Evolutionary conservation across 2,888 invertebrate genomes (phyloP), one percentile per base, ranked within the genome.

Genomic region (Campoplex nolae): DNA sequence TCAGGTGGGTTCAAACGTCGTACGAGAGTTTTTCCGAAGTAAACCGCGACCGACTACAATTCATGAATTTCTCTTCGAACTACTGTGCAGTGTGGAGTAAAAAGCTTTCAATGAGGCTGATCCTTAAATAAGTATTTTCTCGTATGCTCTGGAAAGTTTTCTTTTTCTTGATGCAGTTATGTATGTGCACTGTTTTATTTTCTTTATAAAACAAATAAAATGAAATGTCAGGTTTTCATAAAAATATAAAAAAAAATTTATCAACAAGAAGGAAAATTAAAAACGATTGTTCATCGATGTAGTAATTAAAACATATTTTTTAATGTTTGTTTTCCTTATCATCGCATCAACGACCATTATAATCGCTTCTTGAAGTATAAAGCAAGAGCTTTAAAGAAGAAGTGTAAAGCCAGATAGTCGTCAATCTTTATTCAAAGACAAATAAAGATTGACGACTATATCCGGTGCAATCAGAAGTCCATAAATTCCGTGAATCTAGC

Each of bases 1-100:
- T 90, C 89, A 87, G 87, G 58, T 77, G 86, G 75, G 89, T 86
- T 90, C 89, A 88, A 87, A 83, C 88, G 84, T 83, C 87, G 88
- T 83, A 86, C 76, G 84, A 74, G 78, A 84, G 51, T 87, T 86
- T 82, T 75, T 70, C 74, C 45, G 65, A 78, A 56, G 48, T 48
- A 16, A 82, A 74, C 48, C 68, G 28, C 56, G 28, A 65, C 65
- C 74, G 54, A 32, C 71, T 13, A 48, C 32, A 48, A 38, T 35
- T 48, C 78, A 45, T 32, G 67, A 67, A 42, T 42, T 58, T 62
- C 58, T 56, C 13, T 51, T 48, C 45, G 54, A 68, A 56, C 54
- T 79, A 45, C 42, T 23, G 32, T 23, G 3, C 18, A 56, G 38
- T 35, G 54, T 65, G 3, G 16, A 35, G n/a, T 35, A 28, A 28